Evolutionary conservation across 2,113 vertebrate species (phyloP).

Genomic region (Herpailurus yagouaroundi): DNA sequence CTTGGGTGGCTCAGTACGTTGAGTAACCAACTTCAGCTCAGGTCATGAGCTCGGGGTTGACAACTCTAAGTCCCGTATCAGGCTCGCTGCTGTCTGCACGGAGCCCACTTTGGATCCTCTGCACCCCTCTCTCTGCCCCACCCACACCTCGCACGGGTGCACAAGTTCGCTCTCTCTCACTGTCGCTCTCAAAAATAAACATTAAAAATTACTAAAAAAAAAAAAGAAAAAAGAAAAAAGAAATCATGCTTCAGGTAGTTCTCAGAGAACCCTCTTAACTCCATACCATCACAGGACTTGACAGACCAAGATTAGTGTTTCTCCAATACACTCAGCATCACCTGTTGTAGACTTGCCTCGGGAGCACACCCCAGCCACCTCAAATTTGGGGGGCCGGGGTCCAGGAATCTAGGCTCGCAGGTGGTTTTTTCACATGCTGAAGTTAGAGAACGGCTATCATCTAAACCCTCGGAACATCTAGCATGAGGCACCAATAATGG

Average conservation of each 20-base stretch:
- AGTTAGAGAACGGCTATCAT: background rate
- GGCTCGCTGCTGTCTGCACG: too few relatives aligned
- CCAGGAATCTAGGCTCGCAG: background rate
- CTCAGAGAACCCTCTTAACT: background rate
- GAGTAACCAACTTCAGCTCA: too few relatives aligned
- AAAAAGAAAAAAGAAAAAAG: background rate
- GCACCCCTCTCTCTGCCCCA: too few relatives aligned
- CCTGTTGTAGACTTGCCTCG: background rate
- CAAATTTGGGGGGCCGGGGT: background rate
- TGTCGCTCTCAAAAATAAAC: too few relatives aligned
- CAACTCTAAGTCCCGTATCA: too few relatives aligned
- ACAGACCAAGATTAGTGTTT: background rate
- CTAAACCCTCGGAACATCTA: background rate
- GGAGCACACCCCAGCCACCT: background rate
- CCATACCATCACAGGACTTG: background rate
- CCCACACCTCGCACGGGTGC: too few relatives aligned
- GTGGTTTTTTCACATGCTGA: background rate
- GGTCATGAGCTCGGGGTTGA: too few relatives aligned
- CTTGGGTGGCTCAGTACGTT: too few relatives aligned
- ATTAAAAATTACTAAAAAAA: too few relatives aligned
- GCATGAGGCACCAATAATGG: background rate
- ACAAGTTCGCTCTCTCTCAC: too few relatives aligned
- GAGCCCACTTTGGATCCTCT: too few relatives aligned
- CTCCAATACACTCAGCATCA: background rate
- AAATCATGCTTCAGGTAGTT: background rate